These are phyloP conservation scores for Oscheius sp. DNA, from an alignment of 2,888 invertebrate species.

Conservation along the genomic window DNA sequence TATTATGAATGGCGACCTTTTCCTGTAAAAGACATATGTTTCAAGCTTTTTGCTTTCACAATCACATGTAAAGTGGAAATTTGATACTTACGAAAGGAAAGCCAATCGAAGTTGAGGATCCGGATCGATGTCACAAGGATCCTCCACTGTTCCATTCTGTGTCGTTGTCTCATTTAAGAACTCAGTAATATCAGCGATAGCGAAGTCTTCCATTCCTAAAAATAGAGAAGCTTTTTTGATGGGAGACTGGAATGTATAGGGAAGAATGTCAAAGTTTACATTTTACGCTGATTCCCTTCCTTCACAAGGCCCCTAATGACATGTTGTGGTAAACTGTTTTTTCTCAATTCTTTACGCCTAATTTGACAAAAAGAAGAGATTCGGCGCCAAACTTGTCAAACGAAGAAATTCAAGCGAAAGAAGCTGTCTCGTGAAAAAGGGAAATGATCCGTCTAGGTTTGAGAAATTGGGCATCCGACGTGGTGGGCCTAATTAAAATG, in stretches of 20 bases:
- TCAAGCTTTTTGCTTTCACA: neutral
- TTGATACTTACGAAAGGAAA: constrained; percentile 8
- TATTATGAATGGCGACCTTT: too few relatives aligned
- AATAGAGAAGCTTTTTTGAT: neutral
- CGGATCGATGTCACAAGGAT: constrained; percentile 13
- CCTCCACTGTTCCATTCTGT: neutral
- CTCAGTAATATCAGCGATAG: too few relatives aligned
- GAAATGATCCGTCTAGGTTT: too few relatives aligned
- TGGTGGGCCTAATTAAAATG: too few relatives aligned
- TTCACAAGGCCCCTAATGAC: neutral
- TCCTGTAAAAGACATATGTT: neutral
- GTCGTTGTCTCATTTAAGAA: too few relatives aligned
- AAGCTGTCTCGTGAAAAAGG: neutral
- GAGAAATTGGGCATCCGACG: too few relatives aligned
- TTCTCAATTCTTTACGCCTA: too few relatives aligned
- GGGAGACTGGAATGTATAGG: too few relatives aligned
- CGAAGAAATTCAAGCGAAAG: neutral
- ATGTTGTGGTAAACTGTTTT: neutral
- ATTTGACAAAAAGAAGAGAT: neutral
- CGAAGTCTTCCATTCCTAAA: neutral
- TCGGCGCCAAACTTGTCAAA: neutral
- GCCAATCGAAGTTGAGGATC: constrained; percentile 10
- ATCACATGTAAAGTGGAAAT: neutral
- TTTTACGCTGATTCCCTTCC: neutral
- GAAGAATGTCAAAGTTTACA: neutral